A percentile compares a stretch with the other conserved stretches of the same genome.
These are phyloP conservation scores for Rhineura floridana DNA, from an alignment of 2,113 vertebrate species.

Conservation along the genomic window DNA sequence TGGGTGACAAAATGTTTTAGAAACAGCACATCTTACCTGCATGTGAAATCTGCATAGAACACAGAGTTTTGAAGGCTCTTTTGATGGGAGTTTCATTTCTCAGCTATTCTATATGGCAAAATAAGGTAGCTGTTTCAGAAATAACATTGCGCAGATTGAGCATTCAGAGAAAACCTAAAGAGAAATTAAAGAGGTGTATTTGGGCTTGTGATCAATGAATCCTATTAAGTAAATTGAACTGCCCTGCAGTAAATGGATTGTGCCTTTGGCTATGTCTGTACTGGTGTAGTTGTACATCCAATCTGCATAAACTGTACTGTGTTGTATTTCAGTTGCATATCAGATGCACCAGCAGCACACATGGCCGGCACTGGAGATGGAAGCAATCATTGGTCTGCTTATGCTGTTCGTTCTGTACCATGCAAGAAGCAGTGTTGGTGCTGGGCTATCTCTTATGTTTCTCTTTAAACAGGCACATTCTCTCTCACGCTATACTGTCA, in stretches of 20 bases:
- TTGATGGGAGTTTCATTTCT: neutral
- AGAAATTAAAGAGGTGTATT: neutral
- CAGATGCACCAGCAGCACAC: neutral
- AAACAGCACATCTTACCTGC: neutral
- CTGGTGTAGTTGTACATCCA: neutral
- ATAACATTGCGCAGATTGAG: neutral
- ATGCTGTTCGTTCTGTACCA: neutral
- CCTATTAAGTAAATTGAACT: neutral
- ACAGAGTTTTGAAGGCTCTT: neutral
- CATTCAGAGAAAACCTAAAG: neutral
- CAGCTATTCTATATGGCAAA: neutral
- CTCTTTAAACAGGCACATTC: neutral
- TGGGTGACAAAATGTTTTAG: neutral
- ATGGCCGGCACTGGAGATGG: neutral
- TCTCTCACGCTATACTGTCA: neutral
- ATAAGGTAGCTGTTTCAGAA: neutral
- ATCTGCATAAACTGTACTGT: neutral
- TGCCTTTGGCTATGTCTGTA: neutral
- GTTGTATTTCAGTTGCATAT: neutral
- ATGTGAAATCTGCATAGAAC: neutral
- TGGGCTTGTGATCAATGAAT: constrained; percentile 14
- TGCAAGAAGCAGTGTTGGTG: neutral
- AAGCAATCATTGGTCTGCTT: neutral
- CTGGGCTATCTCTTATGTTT: neutral
- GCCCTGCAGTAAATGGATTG: neutral